phyloP scores from a whole-genome alignment of 2,888 invertebrate species.

The Meiosimyza platycephala region DNA sequence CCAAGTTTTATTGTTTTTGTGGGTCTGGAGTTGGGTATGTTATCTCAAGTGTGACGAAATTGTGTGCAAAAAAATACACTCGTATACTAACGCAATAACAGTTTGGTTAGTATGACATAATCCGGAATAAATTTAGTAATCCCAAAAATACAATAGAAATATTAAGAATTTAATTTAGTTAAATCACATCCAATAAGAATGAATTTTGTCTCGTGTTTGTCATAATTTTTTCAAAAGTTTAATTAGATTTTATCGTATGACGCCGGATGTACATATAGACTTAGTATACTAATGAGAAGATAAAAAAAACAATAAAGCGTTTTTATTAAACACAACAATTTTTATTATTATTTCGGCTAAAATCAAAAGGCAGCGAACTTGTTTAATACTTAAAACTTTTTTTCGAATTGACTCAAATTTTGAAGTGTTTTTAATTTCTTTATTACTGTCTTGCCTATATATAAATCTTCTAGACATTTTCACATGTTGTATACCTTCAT shows the following conservation, averaged over 20 bases:
- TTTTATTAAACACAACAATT: too few relatives aligned
- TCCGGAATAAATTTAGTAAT: slow-evolving; percentile 35
- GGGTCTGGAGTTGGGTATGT: slow-evolving; percentile 21
- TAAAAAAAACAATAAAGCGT: too few relatives aligned
- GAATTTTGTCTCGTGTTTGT: neutral
- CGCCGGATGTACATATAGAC: too few relatives aligned
- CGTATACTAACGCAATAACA: neutral
- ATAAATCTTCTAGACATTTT: too few relatives aligned
- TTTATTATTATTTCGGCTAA: too few relatives aligned
- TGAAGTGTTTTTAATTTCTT: neutral
- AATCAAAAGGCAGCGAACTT: neutral
- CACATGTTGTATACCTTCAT: too few relatives aligned
- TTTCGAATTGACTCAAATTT: too few relatives aligned
- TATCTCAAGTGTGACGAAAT: slow-evolving; percentile 57
- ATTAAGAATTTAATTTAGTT: neutral
- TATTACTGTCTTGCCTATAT: too few relatives aligned
- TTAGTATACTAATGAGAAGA: too few relatives aligned
- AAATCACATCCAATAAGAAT: slow-evolving; percentile 2
- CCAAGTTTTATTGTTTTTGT: slow-evolving; percentile 27
- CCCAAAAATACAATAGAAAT: neutral
- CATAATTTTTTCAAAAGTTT: too few relatives aligned
- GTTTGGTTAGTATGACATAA: slow-evolving; percentile 53
- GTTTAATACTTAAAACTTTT: neutral
- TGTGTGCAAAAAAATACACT: slow-evolving; percentile 39
- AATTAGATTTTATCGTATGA: too few relatives aligned